These are phyloP conservation scores for Drosophila kuntzei DNA, from an alignment of 2,888 invertebrate species.

Conservation along the genomic window DNA sequence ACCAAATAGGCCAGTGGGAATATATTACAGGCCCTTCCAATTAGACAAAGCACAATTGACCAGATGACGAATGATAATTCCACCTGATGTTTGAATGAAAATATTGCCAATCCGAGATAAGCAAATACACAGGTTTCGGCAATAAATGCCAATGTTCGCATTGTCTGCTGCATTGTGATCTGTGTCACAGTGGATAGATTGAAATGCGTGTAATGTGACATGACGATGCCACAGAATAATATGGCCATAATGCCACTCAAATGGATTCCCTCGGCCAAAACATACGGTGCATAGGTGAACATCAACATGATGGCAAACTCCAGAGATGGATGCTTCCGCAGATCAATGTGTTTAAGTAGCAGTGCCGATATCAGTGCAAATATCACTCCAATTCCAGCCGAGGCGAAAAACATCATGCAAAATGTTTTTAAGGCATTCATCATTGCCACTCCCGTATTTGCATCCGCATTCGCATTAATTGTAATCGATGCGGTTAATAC, in stretches of 20 bases:
- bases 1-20: constrained; percentile 97
- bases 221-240: constrained; percentile 98
- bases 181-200: constrained; percentile 99
- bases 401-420: constrained; percentile 99
- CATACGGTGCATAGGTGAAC: constrained; percentile 99
- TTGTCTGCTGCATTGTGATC: constrained; percentile 99
- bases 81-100: constrained; percentile 97
- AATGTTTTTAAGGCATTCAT: constrained; percentile 95
- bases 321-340: constrained; percentile 98
- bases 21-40: constrained; percentile 98
- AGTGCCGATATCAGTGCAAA: constrained; percentile 97
- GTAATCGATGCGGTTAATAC: constrained; percentile 96
- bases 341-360: constrained; percentile 96
- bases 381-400: constrained; percentile 97
- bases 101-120: constrained; percentile 91
- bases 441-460: constrained; percentile 92
- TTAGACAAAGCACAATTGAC: constrained; percentile 95
- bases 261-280: constrained; percentile 98
- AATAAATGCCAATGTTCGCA: constrained; percentile 97
- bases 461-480: constrained; percentile 88
- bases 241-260: constrained; percentile 99
- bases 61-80: constrained; percentile 96
- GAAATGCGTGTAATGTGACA: constrained; percentile 99
- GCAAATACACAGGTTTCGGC: constrained; percentile 99
- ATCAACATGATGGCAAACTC: constrained; percentile 99